phyloP scores from a whole-genome alignment of 2,888 invertebrate genomes.

The Aquatica leii region DNA sequence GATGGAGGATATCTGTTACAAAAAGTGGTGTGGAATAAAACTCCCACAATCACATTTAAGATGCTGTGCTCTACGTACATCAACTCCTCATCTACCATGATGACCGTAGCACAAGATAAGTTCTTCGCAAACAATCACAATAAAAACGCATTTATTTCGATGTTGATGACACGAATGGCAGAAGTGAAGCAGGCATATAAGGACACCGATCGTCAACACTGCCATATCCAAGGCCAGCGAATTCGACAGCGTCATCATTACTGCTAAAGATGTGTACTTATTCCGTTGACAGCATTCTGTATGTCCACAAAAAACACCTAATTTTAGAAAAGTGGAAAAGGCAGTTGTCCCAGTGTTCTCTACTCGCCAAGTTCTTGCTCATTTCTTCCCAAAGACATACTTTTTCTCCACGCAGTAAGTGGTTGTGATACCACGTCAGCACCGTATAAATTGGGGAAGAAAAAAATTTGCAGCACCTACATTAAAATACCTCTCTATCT shows the following conservation, averaged over 20 bases:
- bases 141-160: no score
- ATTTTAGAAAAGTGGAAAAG: neutral
- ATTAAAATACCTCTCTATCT: neutral
- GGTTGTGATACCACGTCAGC: no score
- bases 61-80: no score
- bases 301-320: neutral
- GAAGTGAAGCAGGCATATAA: neutral
- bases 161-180: no score
- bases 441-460: neutral
- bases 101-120: neutral
- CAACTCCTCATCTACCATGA: neutral
- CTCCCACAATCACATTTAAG: neutral
- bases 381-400: neutral
- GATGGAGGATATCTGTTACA: neutral
- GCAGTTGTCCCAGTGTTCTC: neutral
- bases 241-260: neutral
- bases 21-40: neutral
- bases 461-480: neutral
- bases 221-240: neutral
- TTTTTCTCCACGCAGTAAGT: slow-evolving; percentile 1
- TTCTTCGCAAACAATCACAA: neutral
- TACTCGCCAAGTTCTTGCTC: neutral
- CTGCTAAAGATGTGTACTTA: slow-evolving; percentile 1
- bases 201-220: neutral
- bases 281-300: neutral